A percentile compares a stretch with the other conserved stretches of the same genome.
Evolutionary conservation across 1,140 invertebrate genomes (phyloP).

Genomic region (Phymorhynchus buccinoides): DNA sequence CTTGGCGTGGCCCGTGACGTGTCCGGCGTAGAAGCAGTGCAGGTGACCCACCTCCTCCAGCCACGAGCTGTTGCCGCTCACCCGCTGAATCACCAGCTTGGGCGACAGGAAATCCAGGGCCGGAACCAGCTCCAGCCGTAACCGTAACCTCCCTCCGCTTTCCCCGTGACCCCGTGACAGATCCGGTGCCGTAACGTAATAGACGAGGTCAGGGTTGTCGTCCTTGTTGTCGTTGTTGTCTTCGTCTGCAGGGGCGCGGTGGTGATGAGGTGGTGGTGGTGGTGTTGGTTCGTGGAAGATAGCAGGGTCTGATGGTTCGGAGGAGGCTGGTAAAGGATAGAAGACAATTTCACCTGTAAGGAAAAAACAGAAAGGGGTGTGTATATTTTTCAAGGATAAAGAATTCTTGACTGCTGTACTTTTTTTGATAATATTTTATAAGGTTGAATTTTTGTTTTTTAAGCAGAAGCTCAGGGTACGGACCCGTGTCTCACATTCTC

Average conservation of each 20-base stretch:
- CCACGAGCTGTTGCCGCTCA: neutral
- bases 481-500: too few relatives aligned
- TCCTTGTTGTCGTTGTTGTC: neutral
- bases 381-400: too few relatives aligned
- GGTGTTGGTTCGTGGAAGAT: neutral
- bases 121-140: neutral
- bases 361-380: too few relatives aligned
- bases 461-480: too few relatives aligned
- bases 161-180: too few relatives aligned
- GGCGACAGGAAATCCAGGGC: neutral
- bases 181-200: neutral
- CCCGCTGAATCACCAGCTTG: neutral
- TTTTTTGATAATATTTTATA: too few relatives aligned
- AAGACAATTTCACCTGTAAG: neutral
- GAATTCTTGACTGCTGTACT: too few relatives aligned
- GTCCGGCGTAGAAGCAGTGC: neutral
- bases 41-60: neutral
- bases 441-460: too few relatives aligned
- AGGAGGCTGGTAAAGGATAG: neutral
- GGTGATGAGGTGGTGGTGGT: neutral
- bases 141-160: neutral
- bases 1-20: neutral
- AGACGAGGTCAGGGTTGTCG: neutral
- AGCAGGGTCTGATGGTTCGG: too few relatives aligned
- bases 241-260: neutral